phyloP scores from a whole-genome alignment of 2,888 invertebrate species.

The Synanthedon andrenaeformis region DNA sequence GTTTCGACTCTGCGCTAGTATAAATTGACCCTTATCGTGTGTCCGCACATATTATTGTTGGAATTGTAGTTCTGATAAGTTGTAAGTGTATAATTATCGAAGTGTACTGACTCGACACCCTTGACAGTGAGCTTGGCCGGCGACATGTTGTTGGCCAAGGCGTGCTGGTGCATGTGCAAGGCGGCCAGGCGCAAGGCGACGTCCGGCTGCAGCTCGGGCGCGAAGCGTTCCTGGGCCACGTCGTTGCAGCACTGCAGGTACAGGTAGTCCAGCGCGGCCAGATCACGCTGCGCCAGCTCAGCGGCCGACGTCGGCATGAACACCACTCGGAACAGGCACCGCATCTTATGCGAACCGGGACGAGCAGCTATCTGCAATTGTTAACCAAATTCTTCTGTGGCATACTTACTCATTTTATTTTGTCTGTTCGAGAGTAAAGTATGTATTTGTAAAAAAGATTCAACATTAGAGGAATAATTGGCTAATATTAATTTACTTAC shows the following conservation, averaged over 20 bases:
- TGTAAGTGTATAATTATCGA: no score
- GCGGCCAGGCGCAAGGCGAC: conserved; percentile 88
- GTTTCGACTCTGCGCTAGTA: no score
- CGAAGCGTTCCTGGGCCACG: conserved; percentile 90
- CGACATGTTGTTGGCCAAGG: conserved; percentile 82
- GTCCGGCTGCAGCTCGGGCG: conserved; percentile 87
- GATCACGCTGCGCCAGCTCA: conserved; percentile 84
- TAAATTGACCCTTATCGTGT: no score
- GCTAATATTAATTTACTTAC: no score
- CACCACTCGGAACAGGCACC: conserved; percentile 89
- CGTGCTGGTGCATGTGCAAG: conserved; percentile 91
- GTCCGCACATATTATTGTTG: no score
- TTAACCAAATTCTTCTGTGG: no score
- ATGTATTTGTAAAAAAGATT: no score
- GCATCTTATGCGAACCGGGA: conserved; percentile 90
- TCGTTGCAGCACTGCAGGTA: conserved; percentile 94
- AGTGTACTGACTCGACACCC: conserved; percentile 85
- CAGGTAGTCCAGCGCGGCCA: conserved; percentile 88
- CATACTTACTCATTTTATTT: no score
- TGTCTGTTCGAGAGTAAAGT: no score
- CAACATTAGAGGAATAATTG: no score
- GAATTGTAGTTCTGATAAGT: no score
- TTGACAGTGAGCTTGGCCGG: conserved; percentile 87
- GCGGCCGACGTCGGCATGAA: conserved; percentile 91
- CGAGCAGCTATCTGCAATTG: conserved; percentile 84